phyloP scores from a whole-genome alignment of 2,888 invertebrate species.

The Amitus sp. region DNA sequence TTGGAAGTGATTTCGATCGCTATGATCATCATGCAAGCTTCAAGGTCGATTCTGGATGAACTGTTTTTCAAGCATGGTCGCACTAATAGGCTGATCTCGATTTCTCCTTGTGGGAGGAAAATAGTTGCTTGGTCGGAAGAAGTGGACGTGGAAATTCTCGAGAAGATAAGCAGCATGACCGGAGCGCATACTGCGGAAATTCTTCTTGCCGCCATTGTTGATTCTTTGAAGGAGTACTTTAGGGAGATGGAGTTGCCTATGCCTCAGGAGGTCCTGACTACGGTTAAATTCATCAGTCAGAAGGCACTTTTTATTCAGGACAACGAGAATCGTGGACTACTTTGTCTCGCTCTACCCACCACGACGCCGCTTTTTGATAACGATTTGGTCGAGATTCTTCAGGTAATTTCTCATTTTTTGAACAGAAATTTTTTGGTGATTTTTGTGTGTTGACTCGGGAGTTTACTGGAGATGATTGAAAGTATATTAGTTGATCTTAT shows the following conservation, averaged over 20 bases:
- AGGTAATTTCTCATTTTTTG: constrained; percentile 42
- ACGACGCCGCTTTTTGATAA: constrained; percentile 59
- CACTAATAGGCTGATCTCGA: constrained; percentile 70
- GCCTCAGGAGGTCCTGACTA: constrained; percentile 72
- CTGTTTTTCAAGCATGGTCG: constrained; percentile 70
- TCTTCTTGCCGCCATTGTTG: constrained; percentile 72
- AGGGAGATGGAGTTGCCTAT: constrained; percentile 67
- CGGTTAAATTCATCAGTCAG: constrained; percentile 72
- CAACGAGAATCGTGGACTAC: constrained; percentile 69
- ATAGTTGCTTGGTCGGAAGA: constrained; percentile 78
- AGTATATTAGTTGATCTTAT: too few relatives aligned
- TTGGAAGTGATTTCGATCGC: constrained; percentile 65
- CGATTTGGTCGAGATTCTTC: constrained; percentile 60
- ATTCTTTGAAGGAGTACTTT: constrained; percentile 74
- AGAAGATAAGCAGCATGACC: constrained; percentile 68
- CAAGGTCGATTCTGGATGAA: constrained; percentile 70
- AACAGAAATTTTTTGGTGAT: too few relatives aligned
- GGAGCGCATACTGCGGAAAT: constrained; percentile 75
- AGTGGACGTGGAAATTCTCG: constrained; percentile 70
- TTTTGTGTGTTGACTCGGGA: too few relatives aligned
- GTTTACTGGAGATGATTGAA: too few relatives aligned
- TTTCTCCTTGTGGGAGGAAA: constrained; percentile 77
- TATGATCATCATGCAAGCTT: constrained; percentile 66
- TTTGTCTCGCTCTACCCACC: constrained; percentile 75
- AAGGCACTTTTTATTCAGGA: constrained; percentile 69